A percentile compares a stretch with the other conserved stretches of the same genome.
phyloP scores from a whole-genome alignment of 2,797 vertebrate genomes.

The Myotis daubentonii region DNA sequence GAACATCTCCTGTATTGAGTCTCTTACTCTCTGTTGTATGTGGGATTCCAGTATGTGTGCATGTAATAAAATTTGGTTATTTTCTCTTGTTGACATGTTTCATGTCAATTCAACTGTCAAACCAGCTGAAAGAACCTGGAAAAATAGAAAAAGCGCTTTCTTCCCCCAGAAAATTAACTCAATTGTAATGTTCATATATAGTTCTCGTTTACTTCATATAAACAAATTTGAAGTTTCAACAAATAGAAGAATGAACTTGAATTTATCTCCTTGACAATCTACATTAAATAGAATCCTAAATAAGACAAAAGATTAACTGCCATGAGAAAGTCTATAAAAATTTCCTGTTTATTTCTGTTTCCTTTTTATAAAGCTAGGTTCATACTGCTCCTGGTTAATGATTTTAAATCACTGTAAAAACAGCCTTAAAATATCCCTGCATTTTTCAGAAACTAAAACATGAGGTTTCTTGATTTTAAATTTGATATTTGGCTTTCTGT shows the following conservation, averaged over 20 bases:
- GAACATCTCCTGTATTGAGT: neutral
- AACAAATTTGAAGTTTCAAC: neutral
- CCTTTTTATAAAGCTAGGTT: conserved; percentile 45
- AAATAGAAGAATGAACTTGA: conserved; percentile 60
- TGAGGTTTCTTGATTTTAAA: conserved; percentile 63
- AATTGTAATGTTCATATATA: neutral
- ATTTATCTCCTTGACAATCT: conserved; percentile 67
- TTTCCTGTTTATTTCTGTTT: conserved; percentile 66
- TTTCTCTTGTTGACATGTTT: neutral
- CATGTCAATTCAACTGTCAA: neutral
- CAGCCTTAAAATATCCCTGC: conserved; percentile 66
- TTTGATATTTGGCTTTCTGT: conserved; percentile 59
- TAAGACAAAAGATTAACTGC: conserved; percentile 48
- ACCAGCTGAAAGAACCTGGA: neutral
- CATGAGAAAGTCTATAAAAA: conserved; percentile 49
- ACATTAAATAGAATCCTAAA: conserved; percentile 62
- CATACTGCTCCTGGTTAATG: conserved; percentile 60
- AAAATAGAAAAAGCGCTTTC: neutral
- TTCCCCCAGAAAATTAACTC: neutral
- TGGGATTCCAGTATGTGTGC: neutral
- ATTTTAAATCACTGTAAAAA: conserved; percentile 73
- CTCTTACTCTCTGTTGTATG: neutral
- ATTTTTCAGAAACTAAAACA: conserved; percentile 59
- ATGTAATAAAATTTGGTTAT: neutral
- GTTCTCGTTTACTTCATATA: neutral